These are phyloP conservation scores for Capreolus pygargus DNA, from an alignment of 2,113 vertebrate species.

Conservation along the genomic window DNA sequence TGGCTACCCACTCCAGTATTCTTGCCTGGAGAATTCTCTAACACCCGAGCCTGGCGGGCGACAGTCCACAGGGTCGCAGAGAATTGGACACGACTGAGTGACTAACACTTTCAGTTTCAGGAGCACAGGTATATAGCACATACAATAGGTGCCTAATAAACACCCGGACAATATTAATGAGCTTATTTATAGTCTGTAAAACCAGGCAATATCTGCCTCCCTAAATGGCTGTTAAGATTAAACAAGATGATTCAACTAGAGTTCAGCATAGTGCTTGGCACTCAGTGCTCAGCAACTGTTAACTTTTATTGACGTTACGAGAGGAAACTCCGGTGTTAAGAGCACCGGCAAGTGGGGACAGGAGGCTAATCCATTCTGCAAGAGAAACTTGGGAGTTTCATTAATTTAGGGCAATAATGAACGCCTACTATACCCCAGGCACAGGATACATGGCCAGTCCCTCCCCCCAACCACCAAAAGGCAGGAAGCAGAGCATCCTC, in stretches of 20 bases:
- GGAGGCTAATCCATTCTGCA: neutral
- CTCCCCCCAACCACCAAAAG: neutral
- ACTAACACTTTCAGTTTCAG: neutral
- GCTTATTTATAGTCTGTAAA: neutral
- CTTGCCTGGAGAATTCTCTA: neutral
- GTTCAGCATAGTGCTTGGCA: neutral
- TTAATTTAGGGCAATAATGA: neutral
- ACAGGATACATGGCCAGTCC: neutral
- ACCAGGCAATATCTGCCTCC: neutral
- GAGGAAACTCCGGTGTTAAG: neutral
- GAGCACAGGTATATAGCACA: neutral
- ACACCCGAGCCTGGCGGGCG: no score
- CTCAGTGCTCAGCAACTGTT: neutral
- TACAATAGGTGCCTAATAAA: neutral
- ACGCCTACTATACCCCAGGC: neutral
- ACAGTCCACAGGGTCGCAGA: neutral
- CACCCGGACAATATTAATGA: neutral
- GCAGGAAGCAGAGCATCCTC: neutral
- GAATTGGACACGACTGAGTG: neutral
- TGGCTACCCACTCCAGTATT: neutral
- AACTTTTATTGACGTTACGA: neutral
- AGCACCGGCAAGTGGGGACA: neutral
- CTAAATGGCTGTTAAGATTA: neutral
- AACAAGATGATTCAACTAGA: neutral
- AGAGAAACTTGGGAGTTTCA: neutral